phyloP scores from a whole-genome alignment of 2,113 vertebrate genomes.

The Regulus satrapa region DNA sequence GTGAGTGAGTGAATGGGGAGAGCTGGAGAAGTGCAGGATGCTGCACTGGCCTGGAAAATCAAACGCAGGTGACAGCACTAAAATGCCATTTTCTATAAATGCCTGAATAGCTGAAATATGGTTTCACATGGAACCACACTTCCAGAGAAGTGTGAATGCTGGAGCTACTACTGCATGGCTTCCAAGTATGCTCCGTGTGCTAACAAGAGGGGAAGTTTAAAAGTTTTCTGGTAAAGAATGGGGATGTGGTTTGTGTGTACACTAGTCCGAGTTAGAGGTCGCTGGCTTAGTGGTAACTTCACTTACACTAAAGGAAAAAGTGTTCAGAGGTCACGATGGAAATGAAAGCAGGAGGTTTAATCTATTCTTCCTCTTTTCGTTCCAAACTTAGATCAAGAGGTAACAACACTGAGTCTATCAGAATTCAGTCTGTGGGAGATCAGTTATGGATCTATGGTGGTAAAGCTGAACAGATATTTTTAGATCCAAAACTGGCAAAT shows the following conservation, averaged over 20 bases:
- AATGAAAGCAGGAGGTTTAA: not conserved
- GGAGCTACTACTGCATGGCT: not conserved
- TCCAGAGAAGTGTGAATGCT: not conserved
- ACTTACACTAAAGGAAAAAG: not conserved
- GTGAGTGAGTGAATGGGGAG: not conserved
- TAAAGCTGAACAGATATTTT: not conserved
- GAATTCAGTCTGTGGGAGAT: not conserved
- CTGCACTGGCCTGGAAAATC: not conserved
- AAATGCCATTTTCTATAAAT: not conserved
- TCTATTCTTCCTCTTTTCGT: not conserved
- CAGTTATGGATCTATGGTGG: accelerated
- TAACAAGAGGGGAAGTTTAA: not conserved
- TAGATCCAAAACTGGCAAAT: not conserved
- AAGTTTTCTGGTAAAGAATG: not conserved
- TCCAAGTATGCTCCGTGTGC: not conserved
- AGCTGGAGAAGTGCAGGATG: not conserved
- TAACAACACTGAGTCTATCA: not conserved
- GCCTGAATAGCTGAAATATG: not conserved
- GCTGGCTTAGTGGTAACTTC: not conserved
- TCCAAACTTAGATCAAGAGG: not conserved
- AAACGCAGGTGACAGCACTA: not conserved
- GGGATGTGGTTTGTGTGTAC: not conserved
- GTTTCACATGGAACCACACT: not conserved
- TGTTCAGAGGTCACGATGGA: not conserved
- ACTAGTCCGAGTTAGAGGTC: not conserved